Base-by-base conservation (phyloP, 2,888 invertebrate genomes). In the Dusona sp. region DNA sequence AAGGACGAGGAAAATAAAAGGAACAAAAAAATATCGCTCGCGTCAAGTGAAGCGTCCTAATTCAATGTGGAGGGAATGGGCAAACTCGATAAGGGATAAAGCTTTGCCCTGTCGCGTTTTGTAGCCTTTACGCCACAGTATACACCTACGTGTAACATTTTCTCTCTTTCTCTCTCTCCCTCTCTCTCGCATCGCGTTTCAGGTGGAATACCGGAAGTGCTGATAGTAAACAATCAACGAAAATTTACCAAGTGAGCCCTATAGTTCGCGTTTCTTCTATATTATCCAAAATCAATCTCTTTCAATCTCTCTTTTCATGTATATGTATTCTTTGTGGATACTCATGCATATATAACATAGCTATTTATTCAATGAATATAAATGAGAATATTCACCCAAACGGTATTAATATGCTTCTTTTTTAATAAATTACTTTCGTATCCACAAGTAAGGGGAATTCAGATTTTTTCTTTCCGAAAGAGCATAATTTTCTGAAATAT, bases 31-130 rank as follows among this genome's bases (percentile, higher is more conserved):
- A 74, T 22, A 75, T 38, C 73, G 45, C 57, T 73, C 65, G 81
- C 61, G 67, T 73, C 78, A 82, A 85, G 79, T 48, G 82, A 25
- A 79, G 82, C 82, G 82, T 85, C 82, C 82, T 85, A 79, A 85
- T 85, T 85, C 82, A 85, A 82, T 82, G 74, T 74, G 73, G 82
- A 74, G 48, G 68, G 82, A 85, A 82, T 61, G 72, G 45, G 22
- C 48, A 38, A 79, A 61, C 51, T 82, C 79, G 84, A 84, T 51
- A 77, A 84, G 36, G 64, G 61, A 65, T 51, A 68, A 57, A 68
- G 57, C 67, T 29, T 13, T 25, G 6, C 36, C 68, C 7, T 61
- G 42, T 79, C 25, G 38, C 25, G 42, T 70, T 70, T n/a, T 57
- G 25, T 38, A 22, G 36, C 25, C 25, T 57, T 25, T 42, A 57